Evolutionary conservation across 2,797 vertebrate genomes (phyloP).

Genomic region (Premnoplex brunnescens): DNA sequence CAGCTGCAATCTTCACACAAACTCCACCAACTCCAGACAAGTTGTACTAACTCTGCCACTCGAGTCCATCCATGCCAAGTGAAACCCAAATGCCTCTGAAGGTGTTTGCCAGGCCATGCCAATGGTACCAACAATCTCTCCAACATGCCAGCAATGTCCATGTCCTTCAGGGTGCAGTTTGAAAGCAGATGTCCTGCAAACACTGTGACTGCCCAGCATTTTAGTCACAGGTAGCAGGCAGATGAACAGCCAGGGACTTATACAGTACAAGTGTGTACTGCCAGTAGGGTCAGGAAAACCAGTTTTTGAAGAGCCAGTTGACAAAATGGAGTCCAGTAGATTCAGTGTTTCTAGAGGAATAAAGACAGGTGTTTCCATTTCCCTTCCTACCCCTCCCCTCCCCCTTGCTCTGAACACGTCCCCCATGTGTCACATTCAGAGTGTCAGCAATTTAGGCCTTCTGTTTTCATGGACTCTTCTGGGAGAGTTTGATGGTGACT

Average conservation of each 20-base stretch:
- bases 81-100: not conserved
- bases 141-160: not conserved
- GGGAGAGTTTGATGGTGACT: slow-evolving; percentile 90
- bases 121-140: not conserved
- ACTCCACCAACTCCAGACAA: not conserved
- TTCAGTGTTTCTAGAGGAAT: slow-evolving; percentile 50
- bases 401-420: slow-evolving; percentile 5
- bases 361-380: slow-evolving; percentile 22
- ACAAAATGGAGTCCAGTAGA: slow-evolving; percentile 29
- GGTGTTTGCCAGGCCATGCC: not conserved
- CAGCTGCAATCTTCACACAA: slow-evolving; percentile 1
- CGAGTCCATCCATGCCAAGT: not conserved
- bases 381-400: slow-evolving; percentile 19
- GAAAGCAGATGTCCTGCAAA: slow-evolving; percentile 21
- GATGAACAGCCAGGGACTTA: not conserved
- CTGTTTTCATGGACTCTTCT: slow-evolving; percentile 76
- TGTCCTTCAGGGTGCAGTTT: not conserved
- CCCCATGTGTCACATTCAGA: slow-evolving; percentile 63
- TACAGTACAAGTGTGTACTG: not conserved
- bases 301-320: slow-evolving; percentile 20
- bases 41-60: not conserved
- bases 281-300: not conserved
- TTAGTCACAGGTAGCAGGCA: not conserved
- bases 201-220: not conserved
- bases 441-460: slow-evolving; percentile 53